A percentile compares a stretch with the other conserved stretches of the same genome.
These are phyloP conservation scores for Neoniphon sammara DNA, from an alignment of 2,797 vertebrate genomes.

Conservation along the genomic window DNA sequence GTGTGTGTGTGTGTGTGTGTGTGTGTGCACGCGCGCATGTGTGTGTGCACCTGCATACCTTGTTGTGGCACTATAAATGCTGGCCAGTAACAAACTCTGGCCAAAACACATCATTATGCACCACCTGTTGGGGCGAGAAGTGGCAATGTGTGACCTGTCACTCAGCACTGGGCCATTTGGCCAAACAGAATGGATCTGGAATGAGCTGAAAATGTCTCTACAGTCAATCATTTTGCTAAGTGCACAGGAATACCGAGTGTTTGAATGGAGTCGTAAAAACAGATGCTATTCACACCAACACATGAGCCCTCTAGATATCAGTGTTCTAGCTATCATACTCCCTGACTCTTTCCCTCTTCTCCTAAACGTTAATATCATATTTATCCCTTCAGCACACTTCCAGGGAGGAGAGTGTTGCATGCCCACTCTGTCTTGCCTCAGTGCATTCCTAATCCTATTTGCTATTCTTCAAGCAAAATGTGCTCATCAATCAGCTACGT, in stretches of 20 bases:
- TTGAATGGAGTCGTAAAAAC: slow-evolving; percentile 32
- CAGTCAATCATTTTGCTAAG: slow-evolving; percentile 62
- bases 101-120: slow-evolving; percentile 63
- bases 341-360: slow-evolving; percentile 19
- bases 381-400: slow-evolving; percentile 62
- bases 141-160: slow-evolving; percentile 64
- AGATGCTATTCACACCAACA: slow-evolving; percentile 44
- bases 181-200: slow-evolving; percentile 48
- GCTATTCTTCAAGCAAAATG: slow-evolving; percentile 66
- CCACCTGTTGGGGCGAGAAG: slow-evolving; percentile 66
- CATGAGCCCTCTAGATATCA: slow-evolving; percentile 28
- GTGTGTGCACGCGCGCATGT: background rate
- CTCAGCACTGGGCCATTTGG: slow-evolving; percentile 47
- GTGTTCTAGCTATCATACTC: slow-evolving; percentile 4
- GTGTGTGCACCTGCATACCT: background rate
- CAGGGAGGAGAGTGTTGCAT: slow-evolving; percentile 49
- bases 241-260: slow-evolving; percentile 46
- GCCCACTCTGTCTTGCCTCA: slow-evolving; percentile 52
- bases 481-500: slow-evolving; percentile 68
- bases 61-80: slow-evolving; percentile 5
- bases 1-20: slow-evolving; percentile 23
- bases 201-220: slow-evolving; percentile 61
- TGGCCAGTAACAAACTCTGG: slow-evolving; percentile 14
- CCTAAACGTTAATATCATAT: slow-evolving; percentile 71
- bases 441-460: slow-evolving; percentile 60